Conservation (phyloP, 2,888 invertebrate species). For the Drosophila melanocephala region DNA sequence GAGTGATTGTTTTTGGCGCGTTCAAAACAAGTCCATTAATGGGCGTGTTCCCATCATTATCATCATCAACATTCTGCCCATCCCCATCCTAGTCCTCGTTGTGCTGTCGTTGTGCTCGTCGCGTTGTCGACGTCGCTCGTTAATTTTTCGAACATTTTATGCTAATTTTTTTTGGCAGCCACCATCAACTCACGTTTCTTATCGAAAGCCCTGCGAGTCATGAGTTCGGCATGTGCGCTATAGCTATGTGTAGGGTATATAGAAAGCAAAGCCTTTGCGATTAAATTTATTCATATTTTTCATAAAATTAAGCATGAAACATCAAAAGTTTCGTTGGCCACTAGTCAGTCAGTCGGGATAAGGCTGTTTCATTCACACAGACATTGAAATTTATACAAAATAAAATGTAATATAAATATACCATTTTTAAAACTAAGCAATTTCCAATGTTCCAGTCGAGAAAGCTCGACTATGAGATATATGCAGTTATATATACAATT, state of each 20-base stretch:
- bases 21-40: slow-evolving; percentile 61
- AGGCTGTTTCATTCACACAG: not conserved
- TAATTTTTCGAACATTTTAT: slow-evolving; percentile 73
- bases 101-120: slow-evolving; percentile 16
- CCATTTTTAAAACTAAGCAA: not conserved
- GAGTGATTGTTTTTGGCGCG: slow-evolving; percentile 23
- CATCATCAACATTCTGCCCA: slow-evolving; percentile 12
- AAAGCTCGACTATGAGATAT: not conserved
- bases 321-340: not conserved
- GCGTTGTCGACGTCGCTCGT: slow-evolving; percentile 64
- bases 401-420: not conserved
- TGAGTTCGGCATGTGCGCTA: slow-evolving; percentile 42
- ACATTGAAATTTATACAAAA: not conserved
- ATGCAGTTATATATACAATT: not conserved
- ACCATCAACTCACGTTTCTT: slow-evolving; percentile 40
- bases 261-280: not conserved
- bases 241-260: slow-evolving; percentile 21
- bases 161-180: slow-evolving; percentile 74
- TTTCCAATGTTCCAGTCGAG: not conserved
- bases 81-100: slow-evolving; percentile 10
- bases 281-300: not conserved
- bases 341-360: not conserved
- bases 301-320: not conserved
- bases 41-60: slow-evolving; percentile 57
- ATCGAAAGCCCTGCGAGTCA: slow-evolving; percentile 41